These are phyloP conservation scores for Athalia circularis DNA, from an alignment of 2,888 invertebrate species.

Conservation along the genomic window DNA sequence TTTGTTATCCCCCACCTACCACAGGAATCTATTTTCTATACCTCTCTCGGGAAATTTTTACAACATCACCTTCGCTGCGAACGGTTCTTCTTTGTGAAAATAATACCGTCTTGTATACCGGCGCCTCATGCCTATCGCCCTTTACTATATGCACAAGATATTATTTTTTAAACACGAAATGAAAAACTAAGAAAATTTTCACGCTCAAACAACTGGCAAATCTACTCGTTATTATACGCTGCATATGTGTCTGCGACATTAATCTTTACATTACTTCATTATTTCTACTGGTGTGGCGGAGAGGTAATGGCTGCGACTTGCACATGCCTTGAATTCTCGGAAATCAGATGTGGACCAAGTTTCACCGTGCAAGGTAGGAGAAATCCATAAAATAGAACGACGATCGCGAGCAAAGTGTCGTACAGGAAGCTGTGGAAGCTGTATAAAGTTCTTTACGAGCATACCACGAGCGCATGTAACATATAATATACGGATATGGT, in stretches of 20 bases:
- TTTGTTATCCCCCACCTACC: slow-evolving; percentile 27
- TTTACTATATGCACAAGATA: not conserved
- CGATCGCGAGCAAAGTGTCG: not conserved
- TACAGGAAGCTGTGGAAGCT: slow-evolving; percentile 2
- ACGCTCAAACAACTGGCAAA: too few relatives aligned
- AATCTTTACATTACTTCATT: too few relatives aligned
- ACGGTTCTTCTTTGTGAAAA: too few relatives aligned
- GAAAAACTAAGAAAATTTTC: too few relatives aligned
- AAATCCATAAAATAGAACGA: slow-evolving; percentile 4
- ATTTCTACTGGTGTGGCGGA: too few relatives aligned
- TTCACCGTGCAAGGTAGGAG: not conserved
- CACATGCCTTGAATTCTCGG: not conserved
- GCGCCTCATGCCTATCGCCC: not conserved
- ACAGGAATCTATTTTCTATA: slow-evolving; percentile 35
- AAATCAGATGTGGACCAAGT: not conserved
- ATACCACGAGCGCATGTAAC: not conserved
- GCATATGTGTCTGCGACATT: too few relatives aligned
- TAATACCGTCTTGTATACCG: slow-evolving; percentile 3
- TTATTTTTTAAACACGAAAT: slow-evolving; percentile 12
- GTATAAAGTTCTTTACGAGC: slow-evolving; percentile 25
- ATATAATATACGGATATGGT: not conserved
- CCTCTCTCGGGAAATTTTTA: slow-evolving; percentile 34
- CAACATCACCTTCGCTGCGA: slow-evolving; percentile 24
- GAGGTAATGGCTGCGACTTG: not conserved
- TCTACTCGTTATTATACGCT: too few relatives aligned